Conservation (phyloP, 2,888 invertebrate species). For the Desoria tigrina region DNA sequence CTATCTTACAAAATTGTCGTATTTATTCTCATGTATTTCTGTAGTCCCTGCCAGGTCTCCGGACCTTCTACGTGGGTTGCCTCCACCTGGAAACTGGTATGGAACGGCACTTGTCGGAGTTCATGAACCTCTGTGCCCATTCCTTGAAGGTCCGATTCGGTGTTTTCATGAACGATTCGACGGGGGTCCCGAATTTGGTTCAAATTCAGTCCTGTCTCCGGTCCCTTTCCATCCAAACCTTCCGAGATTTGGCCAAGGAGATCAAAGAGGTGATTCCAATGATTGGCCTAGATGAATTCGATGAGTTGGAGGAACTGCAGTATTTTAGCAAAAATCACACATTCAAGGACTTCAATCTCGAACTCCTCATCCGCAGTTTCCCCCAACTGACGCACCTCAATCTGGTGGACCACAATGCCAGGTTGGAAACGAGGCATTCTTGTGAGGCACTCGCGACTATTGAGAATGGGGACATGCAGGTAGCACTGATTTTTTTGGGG, state of each 20-base stretch:
- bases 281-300: conserved; percentile 28
- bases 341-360: conserved; percentile 48
- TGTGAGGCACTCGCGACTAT: conserved; percentile 51
- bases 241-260: conserved; percentile 30
- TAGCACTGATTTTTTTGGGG: too few relatives aligned
- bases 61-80: conserved; percentile 36
- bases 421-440: conserved; percentile 47
- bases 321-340: conserved; percentile 51
- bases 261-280: conserved; percentile 28
- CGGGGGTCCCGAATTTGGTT: conserved; percentile 25
- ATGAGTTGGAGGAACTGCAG: conserved; percentile 42
- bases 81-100: conserved; percentile 43
- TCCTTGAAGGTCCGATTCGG: conserved; percentile 32
- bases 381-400: conserved; percentile 46
- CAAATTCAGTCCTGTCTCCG: conserved; percentile 17
- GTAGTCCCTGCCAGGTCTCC: conserved; percentile 24
- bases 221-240: conserved; percentile 44
- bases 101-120: conserved; percentile 35
- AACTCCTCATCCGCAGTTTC: conserved; percentile 41
- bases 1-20: too few relatives aligned
- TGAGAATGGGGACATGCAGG: conserved; percentile 48
- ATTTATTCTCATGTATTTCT: too few relatives aligned
- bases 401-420: conserved; percentile 50
- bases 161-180: conserved; percentile 47
- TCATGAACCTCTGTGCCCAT: conserved; percentile 18